Evolutionary conservation across 2,888 invertebrate genomes (phyloP), one percentile per base, ranked within the genome.

Genomic region (Oligia fasciuncula): DNA sequence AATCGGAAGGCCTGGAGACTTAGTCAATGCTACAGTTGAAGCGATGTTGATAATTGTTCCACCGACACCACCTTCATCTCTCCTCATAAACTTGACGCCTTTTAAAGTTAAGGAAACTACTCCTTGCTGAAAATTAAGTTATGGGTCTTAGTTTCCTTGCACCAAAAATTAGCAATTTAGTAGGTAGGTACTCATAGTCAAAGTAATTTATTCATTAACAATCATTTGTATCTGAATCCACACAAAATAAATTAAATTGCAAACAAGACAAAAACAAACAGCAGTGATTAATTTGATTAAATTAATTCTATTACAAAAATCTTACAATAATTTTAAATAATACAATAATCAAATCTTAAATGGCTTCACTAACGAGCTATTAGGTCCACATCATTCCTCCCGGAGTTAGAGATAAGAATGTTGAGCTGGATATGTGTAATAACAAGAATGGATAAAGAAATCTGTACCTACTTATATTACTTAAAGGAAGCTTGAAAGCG

Each of bases 41-140:
- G 93, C 85, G 19, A 94, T 88, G 73, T 94, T 94, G n/a, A 94
- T 83, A 63, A 94, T 90, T 0, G 92, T 92, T 0, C 94, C 94
- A 4, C 94, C 94, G 54, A 83, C 86, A 0, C 94, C 93, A 2
- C 92, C 92, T 77, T 91, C 87, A 35, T 92, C 91, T 83, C 90
- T 91, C 8, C 92, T 89, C 94, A 94, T 94, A 72, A 92, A 81
- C 40, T 92, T 88, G 5, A 93, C 76, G 0, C 91, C 93, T 85
- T 93, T 93, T 49, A 93, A 73, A 2, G 93, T 96, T 40, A 97
- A 94, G 35, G 97, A 95, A 13, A 97, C 96, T 29, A 97, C 85
- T 43, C 97, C 97, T 90, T 95, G 89, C 97, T 97, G 73, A 91
- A 92, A 79, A 62, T 49, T 17, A 68, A 63, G n/a, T 51, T 11